Evolutionary conservation across 2,113 vertebrate species (phyloP).

Genomic region (Electrona antarctica): DNA sequence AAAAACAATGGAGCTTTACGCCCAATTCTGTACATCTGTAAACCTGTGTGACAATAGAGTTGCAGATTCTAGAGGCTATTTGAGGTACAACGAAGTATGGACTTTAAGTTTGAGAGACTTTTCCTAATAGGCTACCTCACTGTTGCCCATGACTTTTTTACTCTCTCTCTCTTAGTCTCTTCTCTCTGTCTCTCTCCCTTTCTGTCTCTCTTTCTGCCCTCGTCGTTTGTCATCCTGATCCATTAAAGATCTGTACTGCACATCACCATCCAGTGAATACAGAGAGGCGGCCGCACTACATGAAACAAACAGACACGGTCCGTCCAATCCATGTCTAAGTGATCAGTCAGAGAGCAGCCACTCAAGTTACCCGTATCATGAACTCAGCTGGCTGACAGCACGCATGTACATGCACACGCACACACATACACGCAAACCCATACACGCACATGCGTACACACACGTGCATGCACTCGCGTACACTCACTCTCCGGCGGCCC

Average conservation of each 20-base stretch:
- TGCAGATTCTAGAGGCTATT: too few relatives aligned
- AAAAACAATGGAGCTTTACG: too few relatives aligned
- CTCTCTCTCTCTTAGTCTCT: background rate
- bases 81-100: too few relatives aligned
- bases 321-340: constrained; percentile 65
- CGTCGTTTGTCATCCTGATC: constrained; percentile 21
- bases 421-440: constrained; percentile 8
- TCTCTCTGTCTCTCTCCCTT: constrained; percentile 8
- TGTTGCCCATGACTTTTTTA: background rate
- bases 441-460: background rate
- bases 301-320: constrained; percentile 26
- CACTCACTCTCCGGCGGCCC: constrained; percentile 28
- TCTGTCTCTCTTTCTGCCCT: background rate
- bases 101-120: background rate
- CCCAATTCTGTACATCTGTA: too few relatives aligned
- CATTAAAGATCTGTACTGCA: constrained; percentile 14
- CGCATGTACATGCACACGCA: constrained; percentile 15
- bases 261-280: constrained; percentile 6
- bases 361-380: constrained; percentile 57
- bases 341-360: constrained; percentile 59
- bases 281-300: background rate
- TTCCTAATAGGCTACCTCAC: background rate
- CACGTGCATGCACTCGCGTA: constrained; percentile 3
- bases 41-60: too few relatives aligned
- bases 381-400: constrained; percentile 64